A percentile compares a stretch with the other conserved stretches of the same genome.
Conservation (phyloP, 2,113 vertebrate genomes). For the Poecilia latipinna region DNA sequence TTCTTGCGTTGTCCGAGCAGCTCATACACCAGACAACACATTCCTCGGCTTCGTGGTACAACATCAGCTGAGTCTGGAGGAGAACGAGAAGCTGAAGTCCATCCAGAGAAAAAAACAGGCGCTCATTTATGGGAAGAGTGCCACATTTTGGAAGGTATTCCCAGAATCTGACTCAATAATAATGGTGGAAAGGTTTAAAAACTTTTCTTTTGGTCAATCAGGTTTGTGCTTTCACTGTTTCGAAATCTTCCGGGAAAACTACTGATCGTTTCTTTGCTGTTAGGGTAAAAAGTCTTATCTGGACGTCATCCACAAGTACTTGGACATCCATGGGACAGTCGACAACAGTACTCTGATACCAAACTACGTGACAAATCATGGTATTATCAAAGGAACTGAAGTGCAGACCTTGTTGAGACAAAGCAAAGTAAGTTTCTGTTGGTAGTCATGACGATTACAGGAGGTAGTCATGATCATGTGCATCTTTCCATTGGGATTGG, state of each 20-base stretch:
- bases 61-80: constrained; percentile 5
- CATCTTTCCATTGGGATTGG: too few species aligned
- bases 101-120: constrained; percentile 34
- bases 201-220: not conserved
- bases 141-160: constrained; percentile 27
- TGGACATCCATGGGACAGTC: constrained; percentile 88
- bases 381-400: constrained; percentile 84
- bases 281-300: constrained; percentile 86
- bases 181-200: not conserved
- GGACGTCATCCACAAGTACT: constrained; percentile 86
- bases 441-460: not conserved
- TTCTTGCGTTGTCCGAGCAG: constrained; percentile 4
- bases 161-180: not conserved
- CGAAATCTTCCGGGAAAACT: not conserved
- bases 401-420: constrained; percentile 85
- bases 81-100: not conserved
- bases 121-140: constrained; percentile 40
- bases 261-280: not conserved
- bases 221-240: not conserved
- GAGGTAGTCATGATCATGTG: too few species aligned
- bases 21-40: constrained; percentile 51
- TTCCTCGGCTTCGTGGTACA: constrained; percentile 52
- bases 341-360: constrained; percentile 81
- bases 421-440: constrained; percentile 80
- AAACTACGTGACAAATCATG: constrained; percentile 86